phyloP scores from a whole-genome alignment of 1,140 invertebrate species.

The Panagrolaimus sp. region DNA sequence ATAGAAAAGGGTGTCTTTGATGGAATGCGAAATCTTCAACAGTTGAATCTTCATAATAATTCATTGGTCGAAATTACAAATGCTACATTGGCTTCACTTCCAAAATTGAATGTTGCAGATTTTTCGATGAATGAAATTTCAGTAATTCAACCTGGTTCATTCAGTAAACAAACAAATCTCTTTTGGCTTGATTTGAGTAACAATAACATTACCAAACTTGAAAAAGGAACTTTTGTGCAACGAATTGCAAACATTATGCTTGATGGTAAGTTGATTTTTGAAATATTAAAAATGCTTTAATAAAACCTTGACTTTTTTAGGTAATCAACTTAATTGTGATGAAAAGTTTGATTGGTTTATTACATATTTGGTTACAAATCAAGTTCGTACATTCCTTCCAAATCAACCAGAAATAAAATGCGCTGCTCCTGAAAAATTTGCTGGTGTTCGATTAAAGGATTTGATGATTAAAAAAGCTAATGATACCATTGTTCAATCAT shows the following conservation, averaged over 20 bases:
- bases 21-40: conserved; percentile 55
- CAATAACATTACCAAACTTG: conserved; percentile 36
- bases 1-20: conserved; percentile 56
- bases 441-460: conserved; percentile 46
- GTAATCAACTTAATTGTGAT: conserved; percentile 51
- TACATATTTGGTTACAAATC: conserved; percentile 47
- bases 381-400: conserved; percentile 52
- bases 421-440: conserved; percentile 33
- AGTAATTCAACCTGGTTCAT: conserved; percentile 39
- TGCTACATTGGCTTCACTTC: conserved; percentile 44
- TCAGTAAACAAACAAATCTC: conserved; percentile 33
- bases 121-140: conserved; percentile 40
- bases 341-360: conserved; percentile 54
- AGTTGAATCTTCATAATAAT: conserved; percentile 53
- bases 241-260: conserved; percentile 49
- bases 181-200: conserved; percentile 52
- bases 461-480: conserved; percentile 56
- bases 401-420: conserved; percentile 47
- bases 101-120: conserved; percentile 40
- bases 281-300: conserved; percentile 8
- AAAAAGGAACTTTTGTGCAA: conserved; percentile 43
- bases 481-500: conserved; percentile 43
- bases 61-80: conserved; percentile 39
- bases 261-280: conserved; percentile 36
- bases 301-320: conserved; percentile 25